Percentiles rank a stretch among this genome's conserved stretches.
Conservation (phyloP, 2,888 invertebrate genomes). For the Choristoneura rosaceana region DNA sequence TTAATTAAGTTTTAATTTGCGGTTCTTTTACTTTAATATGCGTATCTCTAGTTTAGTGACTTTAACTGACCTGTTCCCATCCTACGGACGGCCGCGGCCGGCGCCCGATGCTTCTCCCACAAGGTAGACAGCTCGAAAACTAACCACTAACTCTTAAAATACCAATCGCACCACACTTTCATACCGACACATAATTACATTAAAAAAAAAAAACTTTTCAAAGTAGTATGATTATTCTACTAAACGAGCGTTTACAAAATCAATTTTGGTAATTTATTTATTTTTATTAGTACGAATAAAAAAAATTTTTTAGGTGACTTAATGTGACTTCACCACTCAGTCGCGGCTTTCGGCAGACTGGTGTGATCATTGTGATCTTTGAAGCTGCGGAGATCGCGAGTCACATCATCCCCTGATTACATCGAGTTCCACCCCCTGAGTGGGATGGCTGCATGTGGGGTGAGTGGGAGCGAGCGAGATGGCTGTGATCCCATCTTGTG, state of each 20-base stretch:
- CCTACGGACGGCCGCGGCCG: conserved; percentile 86
- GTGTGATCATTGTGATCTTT: conserved; percentile 85
- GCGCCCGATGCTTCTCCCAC: conserved; percentile 87
- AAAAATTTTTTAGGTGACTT: conserved; percentile 39
- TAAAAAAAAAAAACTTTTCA: conserved; percentile 33
- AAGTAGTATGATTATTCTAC: conserved; percentile 51
- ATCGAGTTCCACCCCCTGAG: conserved; percentile 82
- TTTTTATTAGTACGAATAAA: conserved; percentile 1
- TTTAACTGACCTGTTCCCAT: conserved; percentile 89
- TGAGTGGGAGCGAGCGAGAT: conserved; percentile 62
- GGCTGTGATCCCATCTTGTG: conserved; percentile 87
- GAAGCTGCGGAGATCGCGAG: conserved; percentile 84
- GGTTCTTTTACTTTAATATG: too few species aligned
- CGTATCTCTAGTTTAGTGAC: too few species aligned
- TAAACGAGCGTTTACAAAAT: conserved; percentile 8
- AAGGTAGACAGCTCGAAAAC: conserved; percentile 82
- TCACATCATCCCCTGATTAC: conserved; percentile 86
- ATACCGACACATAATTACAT: conserved; percentile 34
- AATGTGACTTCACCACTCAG: conserved; percentile 76
- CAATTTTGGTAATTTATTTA: not conserved
- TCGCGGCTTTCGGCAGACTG: conserved; percentile 84
- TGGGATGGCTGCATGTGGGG: conserved; percentile 55
- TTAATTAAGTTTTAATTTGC: too few species aligned
- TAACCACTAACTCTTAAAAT: conserved; percentile 48
- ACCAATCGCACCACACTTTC: conserved; percentile 47